Conservation (phyloP, 2,888 invertebrate species). For the Congeria kusceri region DNA sequence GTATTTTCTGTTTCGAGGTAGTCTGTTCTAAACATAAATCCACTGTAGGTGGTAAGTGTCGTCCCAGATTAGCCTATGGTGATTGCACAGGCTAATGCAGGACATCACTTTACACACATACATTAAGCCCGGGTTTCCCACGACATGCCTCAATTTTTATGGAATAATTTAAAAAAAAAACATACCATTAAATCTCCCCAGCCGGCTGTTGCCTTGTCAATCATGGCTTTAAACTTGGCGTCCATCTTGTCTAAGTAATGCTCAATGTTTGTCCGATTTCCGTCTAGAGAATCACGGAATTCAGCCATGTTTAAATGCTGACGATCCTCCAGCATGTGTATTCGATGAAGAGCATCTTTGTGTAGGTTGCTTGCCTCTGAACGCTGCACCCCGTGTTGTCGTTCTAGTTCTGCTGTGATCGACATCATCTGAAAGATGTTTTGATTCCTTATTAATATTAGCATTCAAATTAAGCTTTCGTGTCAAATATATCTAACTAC, state of each 20-base stretch:
- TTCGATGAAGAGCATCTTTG: slow-evolving; percentile 76
- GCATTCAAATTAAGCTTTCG: background rate
- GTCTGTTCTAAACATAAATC: too few species aligned
- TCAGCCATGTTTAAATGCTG: slow-evolving; percentile 77
- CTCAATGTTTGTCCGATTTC: slow-evolving; percentile 69
- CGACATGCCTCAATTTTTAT: too few species aligned
- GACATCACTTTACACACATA: too few species aligned
- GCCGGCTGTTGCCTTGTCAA: slow-evolving; percentile 76
- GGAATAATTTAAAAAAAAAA: too few species aligned
- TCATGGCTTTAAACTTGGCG: slow-evolving; percentile 71
- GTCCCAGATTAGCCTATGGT: too few species aligned
- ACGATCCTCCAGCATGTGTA: slow-evolving; percentile 78
- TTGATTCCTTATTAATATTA: background rate
- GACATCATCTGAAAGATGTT: slow-evolving; percentile 68
- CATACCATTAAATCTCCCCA: slow-evolving; percentile 70
- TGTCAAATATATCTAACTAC: too few species aligned
- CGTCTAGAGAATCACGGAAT: slow-evolving; percentile 69
- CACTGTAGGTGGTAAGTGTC: too few species aligned
- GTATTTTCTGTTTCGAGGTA: too few species aligned
- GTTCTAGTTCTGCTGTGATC: slow-evolving; percentile 74
- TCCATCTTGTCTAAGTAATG: slow-evolving; percentile 81
- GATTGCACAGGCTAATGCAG: too few species aligned
- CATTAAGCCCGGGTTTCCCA: too few species aligned
- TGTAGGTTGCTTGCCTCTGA: slow-evolving; percentile 77
- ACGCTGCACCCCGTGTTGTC: slow-evolving; percentile 67